Percentiles rank a stretch among this genome's conserved stretches.
Conservation (phyloP, 2,797 vertebrate genomes). For the Sebastes reedi region DNA sequence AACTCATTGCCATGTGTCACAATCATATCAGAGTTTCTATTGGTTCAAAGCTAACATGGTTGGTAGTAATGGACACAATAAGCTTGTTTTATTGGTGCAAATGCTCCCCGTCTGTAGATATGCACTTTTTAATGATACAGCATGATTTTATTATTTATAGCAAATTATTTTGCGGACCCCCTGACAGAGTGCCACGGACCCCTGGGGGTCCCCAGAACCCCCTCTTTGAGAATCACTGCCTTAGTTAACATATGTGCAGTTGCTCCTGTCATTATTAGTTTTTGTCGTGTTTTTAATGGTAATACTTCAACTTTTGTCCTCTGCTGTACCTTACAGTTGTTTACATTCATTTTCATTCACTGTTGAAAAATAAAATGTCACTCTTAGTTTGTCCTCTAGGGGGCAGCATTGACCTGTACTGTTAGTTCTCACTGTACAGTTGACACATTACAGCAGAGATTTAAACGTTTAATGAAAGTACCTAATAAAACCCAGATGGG, state of each 20-base stretch:
- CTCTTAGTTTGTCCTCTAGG: slow-evolving; percentile 34
- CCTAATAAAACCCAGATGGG: not conserved
- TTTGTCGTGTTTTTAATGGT: not conserved
- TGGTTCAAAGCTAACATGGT: too few species aligned
- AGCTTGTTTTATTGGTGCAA: too few species aligned
- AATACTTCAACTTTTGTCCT: not conserved
- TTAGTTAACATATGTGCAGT: not conserved
- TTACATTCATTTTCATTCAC: not conserved
- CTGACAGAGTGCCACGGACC: too few species aligned
- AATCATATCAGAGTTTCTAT: too few species aligned
- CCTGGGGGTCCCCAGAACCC: too few species aligned
- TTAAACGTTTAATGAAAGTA: not conserved
- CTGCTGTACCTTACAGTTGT: not conserved
- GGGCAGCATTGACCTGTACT: slow-evolving; percentile 33
- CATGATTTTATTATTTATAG: too few species aligned
- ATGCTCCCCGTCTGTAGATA: too few species aligned
- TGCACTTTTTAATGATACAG: too few species aligned
- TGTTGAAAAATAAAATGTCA: not conserved
- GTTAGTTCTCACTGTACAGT: not conserved
- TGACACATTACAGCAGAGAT: not conserved
- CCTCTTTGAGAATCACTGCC: too few species aligned
- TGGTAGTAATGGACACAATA: too few species aligned
- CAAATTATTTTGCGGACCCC: too few species aligned
- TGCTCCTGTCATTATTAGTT: not conserved
- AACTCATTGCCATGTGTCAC: too few species aligned